phyloP scores from a whole-genome alignment of 2,888 invertebrate genomes.

The Celastrina argiolus region DNA sequence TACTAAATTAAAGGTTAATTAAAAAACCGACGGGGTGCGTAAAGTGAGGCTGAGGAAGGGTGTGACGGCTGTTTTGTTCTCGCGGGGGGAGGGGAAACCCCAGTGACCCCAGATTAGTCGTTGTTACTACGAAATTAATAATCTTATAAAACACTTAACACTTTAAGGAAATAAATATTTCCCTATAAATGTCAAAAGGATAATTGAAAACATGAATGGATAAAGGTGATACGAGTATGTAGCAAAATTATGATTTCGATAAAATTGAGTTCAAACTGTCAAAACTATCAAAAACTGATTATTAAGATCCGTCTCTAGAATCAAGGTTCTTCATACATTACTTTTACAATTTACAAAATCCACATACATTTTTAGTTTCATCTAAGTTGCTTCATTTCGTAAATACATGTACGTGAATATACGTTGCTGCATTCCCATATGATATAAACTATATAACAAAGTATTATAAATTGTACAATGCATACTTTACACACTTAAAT shows the following conservation, averaged over 20 bases:
- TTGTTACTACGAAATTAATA: not conserved
- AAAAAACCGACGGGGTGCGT: not conserved
- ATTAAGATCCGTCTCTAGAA: no score
- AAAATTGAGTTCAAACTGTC: no score
- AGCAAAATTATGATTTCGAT: no score
- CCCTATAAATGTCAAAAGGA: no score
- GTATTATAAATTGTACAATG: not conserved
- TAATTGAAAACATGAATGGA: no score
- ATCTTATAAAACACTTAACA: not conserved
- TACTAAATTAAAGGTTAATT: not conserved
- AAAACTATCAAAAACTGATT: no score
- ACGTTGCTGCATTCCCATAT: not conserved
- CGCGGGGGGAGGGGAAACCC: not conserved
- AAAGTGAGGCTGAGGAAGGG: not conserved
- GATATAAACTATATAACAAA: not conserved
- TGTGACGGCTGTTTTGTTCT: not conserved
- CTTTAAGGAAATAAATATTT: not conserved
- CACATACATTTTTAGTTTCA: no score
- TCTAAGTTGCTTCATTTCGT: no score
- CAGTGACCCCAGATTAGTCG: not conserved
- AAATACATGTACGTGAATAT: no score
- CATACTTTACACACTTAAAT: not conserved
- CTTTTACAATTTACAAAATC: no score
- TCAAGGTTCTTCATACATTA: no score
- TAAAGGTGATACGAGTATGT: no score